Evolutionary conservation across 2,888 invertebrate species (phyloP).

Genomic region (Torymus aiolomorphi): DNA sequence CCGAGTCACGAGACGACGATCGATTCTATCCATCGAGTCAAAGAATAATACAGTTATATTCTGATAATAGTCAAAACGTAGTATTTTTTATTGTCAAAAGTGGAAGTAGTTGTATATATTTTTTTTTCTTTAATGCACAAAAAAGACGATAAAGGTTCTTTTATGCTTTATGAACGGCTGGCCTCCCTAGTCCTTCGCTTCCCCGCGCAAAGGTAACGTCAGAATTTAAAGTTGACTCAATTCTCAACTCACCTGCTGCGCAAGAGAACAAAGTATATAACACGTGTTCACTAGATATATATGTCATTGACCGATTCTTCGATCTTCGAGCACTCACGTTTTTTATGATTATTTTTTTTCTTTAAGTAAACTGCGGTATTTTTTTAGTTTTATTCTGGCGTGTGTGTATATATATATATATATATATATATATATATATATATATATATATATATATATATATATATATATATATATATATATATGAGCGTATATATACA

Average conservation of each 20-base stretch:
- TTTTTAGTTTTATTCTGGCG: slow-evolving; percentile 40
- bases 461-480: slow-evolving; percentile 53
- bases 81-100: slow-evolving; percentile 2
- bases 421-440: slow-evolving; percentile 55
- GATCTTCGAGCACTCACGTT: slow-evolving; percentile 70
- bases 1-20: slow-evolving; percentile 56
- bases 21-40: slow-evolving; percentile 59
- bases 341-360: slow-evolving; percentile 50
- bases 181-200: slow-evolving; percentile 75
- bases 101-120: slow-evolving; percentile 24
- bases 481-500: slow-evolving; percentile 56
- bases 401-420: slow-evolving; percentile 46
- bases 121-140: slow-evolving; percentile 23
- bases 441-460: slow-evolving; percentile 55
- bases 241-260: slow-evolving; percentile 75
- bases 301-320: slow-evolving; percentile 68
- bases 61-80: slow-evolving; percentile 31
- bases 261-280: slow-evolving; percentile 70
- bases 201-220: slow-evolving; percentile 74
- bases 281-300: slow-evolving; percentile 57
- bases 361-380: slow-evolving; percentile 45
- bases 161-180: slow-evolving; percentile 69
- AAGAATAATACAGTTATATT: slow-evolving; percentile 52
- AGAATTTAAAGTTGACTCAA: slow-evolving; percentile 74
- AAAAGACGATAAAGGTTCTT: slow-evolving; percentile 38